Percentiles rank a stretch among this genome's conserved stretches.
These are phyloP conservation scores for Naso thynnoides DNA, from an alignment of 2,797 vertebrate genomes.

Conservation along the genomic window DNA sequence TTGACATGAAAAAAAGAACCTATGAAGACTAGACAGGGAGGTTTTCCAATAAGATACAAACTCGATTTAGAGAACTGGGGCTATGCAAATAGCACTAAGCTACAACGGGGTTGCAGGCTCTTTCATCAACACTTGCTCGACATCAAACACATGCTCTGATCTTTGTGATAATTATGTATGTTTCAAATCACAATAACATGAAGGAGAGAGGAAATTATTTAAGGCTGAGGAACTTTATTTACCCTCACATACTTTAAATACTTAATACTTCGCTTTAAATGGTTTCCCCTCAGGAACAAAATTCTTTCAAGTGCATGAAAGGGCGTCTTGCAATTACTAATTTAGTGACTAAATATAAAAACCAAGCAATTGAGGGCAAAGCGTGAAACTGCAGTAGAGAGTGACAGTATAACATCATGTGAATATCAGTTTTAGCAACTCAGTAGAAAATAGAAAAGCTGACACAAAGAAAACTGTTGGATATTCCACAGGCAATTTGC, in stretches of 20 bases:
- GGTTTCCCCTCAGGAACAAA: conserved; percentile 9
- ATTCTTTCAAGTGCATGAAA: neutral
- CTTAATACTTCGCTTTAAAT: conserved; percentile 23
- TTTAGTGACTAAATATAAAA: conserved; percentile 12
- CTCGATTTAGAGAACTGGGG: conserved; percentile 8
- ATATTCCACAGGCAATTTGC: conserved; percentile 23
- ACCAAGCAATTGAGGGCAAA: conserved; percentile 13
- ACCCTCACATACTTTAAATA: conserved; percentile 9
- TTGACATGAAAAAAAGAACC: conserved; percentile 8
- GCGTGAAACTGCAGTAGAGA: conserved; percentile 18
- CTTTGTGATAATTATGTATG: conserved; percentile 21
- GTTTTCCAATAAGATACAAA: conserved; percentile 9
- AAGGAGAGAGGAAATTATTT: neutral
- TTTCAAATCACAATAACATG: conserved; percentile 8
- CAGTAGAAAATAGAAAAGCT: neutral
- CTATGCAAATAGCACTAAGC: conserved; percentile 45
- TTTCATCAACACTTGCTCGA: conserved; percentile 61
- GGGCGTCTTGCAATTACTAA: conserved; percentile 16
- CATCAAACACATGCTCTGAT: conserved; percentile 34
- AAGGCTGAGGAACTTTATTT: conserved; percentile 13
- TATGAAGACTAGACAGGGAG: conserved; percentile 46
- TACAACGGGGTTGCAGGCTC: conserved; percentile 29
- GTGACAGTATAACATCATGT: conserved; percentile 7
- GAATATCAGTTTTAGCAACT: neutral
- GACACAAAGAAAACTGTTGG: conserved; percentile 4